Evolutionary conservation across 2,113 vertebrate genomes (phyloP).

Genomic region (Gopherus evgoodei): DNA sequence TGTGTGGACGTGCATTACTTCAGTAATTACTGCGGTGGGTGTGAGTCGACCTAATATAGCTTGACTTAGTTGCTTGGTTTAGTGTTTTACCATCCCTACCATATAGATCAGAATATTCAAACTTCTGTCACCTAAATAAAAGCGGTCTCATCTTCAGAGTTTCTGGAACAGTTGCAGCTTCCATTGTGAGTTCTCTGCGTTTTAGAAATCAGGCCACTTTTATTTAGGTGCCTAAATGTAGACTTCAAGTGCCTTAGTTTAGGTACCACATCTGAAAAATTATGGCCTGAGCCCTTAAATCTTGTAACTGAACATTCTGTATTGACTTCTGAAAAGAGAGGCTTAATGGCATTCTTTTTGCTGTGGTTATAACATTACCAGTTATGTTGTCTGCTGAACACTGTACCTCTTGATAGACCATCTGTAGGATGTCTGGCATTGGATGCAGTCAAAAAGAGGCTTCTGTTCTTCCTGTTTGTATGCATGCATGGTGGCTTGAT

Average conservation of each 20-base stretch:
- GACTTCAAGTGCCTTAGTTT: background rate
- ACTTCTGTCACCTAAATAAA: background rate
- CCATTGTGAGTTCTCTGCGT: background rate
- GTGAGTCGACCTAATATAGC: no score
- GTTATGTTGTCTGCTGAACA: background rate
- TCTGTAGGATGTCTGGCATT: background rate
- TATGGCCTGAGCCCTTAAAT: background rate
- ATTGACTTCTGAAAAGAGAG: background rate
- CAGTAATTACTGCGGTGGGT: no score
- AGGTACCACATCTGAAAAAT: accelerated
- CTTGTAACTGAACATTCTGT: background rate
- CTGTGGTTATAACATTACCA: background rate
- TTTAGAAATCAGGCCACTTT: background rate
- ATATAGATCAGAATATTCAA: background rate
- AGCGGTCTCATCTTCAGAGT: background rate
- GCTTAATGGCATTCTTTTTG: background rate
- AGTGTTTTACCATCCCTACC: background rate
- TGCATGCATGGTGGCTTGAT: background rate
- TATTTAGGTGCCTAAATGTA: no score
- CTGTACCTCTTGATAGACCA: background rate
- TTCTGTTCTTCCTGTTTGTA: background rate
- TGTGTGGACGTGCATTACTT: no score
- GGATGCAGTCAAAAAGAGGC: background rate
- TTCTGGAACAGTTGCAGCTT: background rate
- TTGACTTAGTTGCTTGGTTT: background rate